Base-by-base conservation (phyloP, 2,797 vertebrate species). In the Tinamus major region DNA sequence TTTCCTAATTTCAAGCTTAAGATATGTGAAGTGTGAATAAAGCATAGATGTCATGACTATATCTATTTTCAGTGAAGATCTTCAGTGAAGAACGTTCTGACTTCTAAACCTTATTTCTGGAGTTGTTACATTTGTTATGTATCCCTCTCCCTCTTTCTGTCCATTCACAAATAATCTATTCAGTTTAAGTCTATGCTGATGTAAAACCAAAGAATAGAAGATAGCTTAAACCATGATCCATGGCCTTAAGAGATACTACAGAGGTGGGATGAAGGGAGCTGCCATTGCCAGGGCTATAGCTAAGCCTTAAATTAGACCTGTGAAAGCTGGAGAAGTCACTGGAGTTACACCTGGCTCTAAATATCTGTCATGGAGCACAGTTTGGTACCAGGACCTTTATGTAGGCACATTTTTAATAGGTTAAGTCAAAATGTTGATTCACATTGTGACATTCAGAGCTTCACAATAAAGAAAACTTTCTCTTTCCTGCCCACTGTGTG, bases 1-100 rank as follows among this genome's bases (percentile, higher is more conserved):
- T 93, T 88, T 89, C 78, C 55, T 92, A 37, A 85, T 91, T 90
- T 87, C 56, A 61, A 5, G 0, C 81, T 89, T 89, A 78, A 87
- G 85, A 27, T 76, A 72, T 44, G 21, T 79, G 20, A 82, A 41
- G 15, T 79, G 29, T 88, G 39, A 88, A 70, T 82, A 82, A 94
- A 93, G 35, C n/a, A 64, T 17, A 65, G 53, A 85, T 85, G 61
- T 10, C 46, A 61, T 6, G 5, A 29, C 33, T 35, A 72, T 46
- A 82, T 75, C 10, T 29, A 21, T 56, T 93, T 87, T 88, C 39
- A 42, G 46, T 61, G 39, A 79, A 69, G 24, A 29, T 71, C 49
- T 79, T 35, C 35, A 35, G 35, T 35, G 35, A 35, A 69, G 16
- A 42, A 87, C 63, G 18, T 18, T 2, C 0, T 2, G 6, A 37